phyloP scores from a whole-genome alignment of 2,113 vertebrate species.

The Lycaon pictus region DNA sequence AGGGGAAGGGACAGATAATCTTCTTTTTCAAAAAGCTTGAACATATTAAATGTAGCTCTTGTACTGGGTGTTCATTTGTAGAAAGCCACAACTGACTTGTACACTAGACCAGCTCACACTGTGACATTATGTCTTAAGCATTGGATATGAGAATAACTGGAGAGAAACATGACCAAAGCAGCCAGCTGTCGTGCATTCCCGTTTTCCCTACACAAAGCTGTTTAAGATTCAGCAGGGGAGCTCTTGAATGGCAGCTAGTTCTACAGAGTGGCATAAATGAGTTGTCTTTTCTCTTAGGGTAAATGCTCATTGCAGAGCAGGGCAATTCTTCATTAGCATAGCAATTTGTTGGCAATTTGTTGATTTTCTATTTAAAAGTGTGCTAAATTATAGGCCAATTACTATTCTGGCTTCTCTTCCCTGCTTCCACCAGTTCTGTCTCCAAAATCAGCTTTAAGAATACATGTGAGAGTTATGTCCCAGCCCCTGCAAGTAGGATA shows the following conservation, averaged over 20 bases:
- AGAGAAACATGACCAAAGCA: background rate
- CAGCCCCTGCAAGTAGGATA: too few relatives aligned
- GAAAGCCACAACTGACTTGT: background rate
- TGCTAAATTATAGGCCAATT: slow-evolving; percentile 35
- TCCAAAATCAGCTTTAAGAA: slow-evolving; percentile 31
- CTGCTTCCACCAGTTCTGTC: background rate
- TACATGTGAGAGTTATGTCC: background rate
- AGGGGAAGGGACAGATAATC: background rate
- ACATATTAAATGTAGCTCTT: background rate
- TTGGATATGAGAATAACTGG: background rate
- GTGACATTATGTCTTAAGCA: background rate
- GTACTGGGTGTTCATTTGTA: background rate
- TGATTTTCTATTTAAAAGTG: slow-evolving; percentile 57
- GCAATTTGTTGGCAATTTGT: slow-evolving; percentile 69
- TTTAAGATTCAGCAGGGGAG: slow-evolving; percentile 73
- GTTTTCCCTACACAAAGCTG: slow-evolving; percentile 10
- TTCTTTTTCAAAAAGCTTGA: background rate
- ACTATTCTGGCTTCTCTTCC: slow-evolving; percentile 40
- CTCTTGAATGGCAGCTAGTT: slow-evolving; percentile 62
- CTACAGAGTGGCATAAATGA: slow-evolving; percentile 69
- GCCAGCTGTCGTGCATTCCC: background rate
- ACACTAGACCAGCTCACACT: background rate
- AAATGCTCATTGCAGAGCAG: slow-evolving; percentile 56
- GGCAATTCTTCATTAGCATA: slow-evolving; percentile 71
- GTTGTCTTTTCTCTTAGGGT: slow-evolving; percentile 66